Conservation (phyloP, 1,140 invertebrate genomes). For the Ips nitidus region DNA sequence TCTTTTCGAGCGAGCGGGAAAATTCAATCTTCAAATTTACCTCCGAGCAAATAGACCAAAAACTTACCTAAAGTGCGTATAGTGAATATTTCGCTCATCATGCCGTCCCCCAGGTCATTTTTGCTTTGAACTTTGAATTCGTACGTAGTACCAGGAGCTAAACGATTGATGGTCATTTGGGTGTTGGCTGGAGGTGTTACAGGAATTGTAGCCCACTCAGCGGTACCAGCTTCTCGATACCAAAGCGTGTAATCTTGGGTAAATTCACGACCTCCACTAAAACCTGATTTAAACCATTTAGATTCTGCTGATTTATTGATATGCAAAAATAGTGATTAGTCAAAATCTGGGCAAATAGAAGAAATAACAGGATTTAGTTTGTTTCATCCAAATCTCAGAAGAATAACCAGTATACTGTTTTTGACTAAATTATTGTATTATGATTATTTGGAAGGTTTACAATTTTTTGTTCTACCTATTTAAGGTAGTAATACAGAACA, state of each 20-base stretch:
- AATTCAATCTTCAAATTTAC: slow-evolving; percentile 5
- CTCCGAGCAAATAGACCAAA: slow-evolving; percentile 8
- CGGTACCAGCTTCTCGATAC: slow-evolving; percentile 80
- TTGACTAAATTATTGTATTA: no score
- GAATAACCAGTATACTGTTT: no score
- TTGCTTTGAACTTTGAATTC: slow-evolving; percentile 96
- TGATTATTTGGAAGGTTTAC: no score
- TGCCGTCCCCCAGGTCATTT: slow-evolving; percentile 90
- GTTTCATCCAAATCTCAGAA: no score
- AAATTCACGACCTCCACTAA: slow-evolving; percentile 91
- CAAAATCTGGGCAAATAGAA: no score
- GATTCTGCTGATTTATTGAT: not conserved
- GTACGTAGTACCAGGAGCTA: slow-evolving; percentile 88
- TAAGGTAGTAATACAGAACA: not conserved
- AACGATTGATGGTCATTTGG: slow-evolving; percentile 85
- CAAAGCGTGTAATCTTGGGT: slow-evolving; percentile 93
- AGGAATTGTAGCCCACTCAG: slow-evolving; percentile 88
- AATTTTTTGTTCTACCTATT: no score
- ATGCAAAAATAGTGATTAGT: not conserved
- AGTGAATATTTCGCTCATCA: slow-evolving; percentile 90
- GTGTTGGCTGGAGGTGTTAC: slow-evolving; percentile 90
- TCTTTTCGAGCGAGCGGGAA: slow-evolving; percentile 51
- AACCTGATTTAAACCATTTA: slow-evolving; percentile 54
- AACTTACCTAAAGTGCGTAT: slow-evolving; percentile 85
- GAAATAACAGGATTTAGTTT: no score